These are phyloP conservation scores for Calameuta idolon DNA, from an alignment of 2,888 invertebrate species.

Conservation along the genomic window DNA sequence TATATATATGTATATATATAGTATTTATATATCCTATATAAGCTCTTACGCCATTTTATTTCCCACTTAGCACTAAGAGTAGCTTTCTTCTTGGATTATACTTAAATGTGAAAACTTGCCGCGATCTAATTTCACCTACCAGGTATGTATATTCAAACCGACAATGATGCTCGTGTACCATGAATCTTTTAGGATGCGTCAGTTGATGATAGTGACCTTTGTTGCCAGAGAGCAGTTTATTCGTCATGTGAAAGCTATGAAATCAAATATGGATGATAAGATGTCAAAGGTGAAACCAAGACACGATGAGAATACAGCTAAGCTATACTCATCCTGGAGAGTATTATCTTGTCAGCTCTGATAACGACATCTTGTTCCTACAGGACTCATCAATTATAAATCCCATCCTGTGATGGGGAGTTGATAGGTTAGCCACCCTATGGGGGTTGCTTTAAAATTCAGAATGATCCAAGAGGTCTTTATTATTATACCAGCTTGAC, in stretches of 20 bases:
- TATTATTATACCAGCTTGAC: background rate
- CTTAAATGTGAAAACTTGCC: background rate
- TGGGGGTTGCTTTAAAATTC: background rate
- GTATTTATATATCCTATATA: background rate
- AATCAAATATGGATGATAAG: background rate
- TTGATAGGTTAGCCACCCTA: background rate
- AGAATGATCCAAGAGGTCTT: background rate
- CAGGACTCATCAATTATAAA: conserved; percentile 63
- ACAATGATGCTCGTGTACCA: background rate
- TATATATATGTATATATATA: background rate
- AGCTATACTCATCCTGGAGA: conserved; percentile 50
- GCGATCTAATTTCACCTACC: background rate
- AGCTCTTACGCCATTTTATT: background rate
- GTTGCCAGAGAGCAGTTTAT: background rate
- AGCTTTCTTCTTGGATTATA: background rate
- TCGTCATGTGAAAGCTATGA: background rate
- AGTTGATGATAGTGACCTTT: background rate
- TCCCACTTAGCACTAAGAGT: background rate
- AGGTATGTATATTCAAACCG: background rate
- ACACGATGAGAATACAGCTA: conserved; percentile 20
- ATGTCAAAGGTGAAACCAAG: background rate
- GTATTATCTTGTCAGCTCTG: conserved; percentile 61
- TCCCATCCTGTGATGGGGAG: conserved; percentile 31
- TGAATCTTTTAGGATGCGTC: background rate
- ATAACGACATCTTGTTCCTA: conserved; percentile 60